Evolutionary conservation across 2,113 vertebrate genomes (phyloP).

Genomic region (Erinaceus europaeus): DNA sequence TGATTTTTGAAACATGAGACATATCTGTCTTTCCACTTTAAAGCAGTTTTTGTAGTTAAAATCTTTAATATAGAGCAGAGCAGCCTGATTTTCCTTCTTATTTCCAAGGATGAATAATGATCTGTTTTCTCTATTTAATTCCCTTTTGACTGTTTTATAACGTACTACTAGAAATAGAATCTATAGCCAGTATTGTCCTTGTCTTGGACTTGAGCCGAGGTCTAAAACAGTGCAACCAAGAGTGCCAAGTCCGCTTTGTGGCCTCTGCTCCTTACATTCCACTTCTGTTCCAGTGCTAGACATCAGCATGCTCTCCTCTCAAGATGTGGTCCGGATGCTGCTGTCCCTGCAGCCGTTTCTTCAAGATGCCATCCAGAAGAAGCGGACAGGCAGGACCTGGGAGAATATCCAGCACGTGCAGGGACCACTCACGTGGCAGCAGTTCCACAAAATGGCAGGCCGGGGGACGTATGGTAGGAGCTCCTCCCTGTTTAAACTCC

Average conservation of each 20-base stretch:
- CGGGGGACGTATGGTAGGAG: conserved; percentile 93
- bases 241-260: not conserved
- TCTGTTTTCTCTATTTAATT: not conserved
- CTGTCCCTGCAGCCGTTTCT: conserved; percentile 96
- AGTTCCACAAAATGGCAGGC: conserved; percentile 99
- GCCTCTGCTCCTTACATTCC: not conserved
- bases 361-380: conserved; percentile 98
- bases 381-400: conserved; percentile 96
- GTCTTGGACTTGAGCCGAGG: not conserved
- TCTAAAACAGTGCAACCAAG: not conserved
- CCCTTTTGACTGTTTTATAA: not conserved
- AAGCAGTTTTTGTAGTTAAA: not conserved
- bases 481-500: accelerated
- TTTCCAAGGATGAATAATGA: no score
- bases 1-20: not conserved
- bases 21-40: not conserved
- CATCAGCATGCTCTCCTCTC: conserved; percentile 96
- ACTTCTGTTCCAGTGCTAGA: conserved; percentile 86
- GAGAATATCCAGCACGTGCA: conserved; percentile 99
- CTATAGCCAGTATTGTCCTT: accelerated
- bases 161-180: not conserved
- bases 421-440: conserved; percentile 98
- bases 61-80: no score
- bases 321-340: conserved; percentile 97
- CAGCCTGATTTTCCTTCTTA: no score